Conservation (phyloP, 1,140 invertebrate genomes). For the Drosophila nigromelanica region DNA sequence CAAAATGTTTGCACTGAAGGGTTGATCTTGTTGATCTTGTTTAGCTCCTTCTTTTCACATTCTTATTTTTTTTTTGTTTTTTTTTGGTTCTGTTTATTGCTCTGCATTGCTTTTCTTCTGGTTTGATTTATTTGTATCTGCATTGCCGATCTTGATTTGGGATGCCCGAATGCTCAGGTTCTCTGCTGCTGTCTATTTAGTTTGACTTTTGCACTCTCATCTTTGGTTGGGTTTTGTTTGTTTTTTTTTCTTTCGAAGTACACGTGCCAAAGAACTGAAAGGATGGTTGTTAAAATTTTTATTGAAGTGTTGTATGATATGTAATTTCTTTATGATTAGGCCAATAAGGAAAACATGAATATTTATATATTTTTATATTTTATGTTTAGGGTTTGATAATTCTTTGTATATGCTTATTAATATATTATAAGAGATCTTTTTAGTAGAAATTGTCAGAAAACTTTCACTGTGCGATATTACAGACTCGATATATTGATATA, state of each 20-base stretch:
- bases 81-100: conserved; percentile 25
- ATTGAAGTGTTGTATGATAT: conserved; percentile 8
- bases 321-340: conserved; percentile 1
- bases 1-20: conserved; percentile 77
- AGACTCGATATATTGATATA: too few species aligned
- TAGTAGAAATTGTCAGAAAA: too few species aligned
- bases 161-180: conserved; percentile 51
- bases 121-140: conserved; percentile 64
- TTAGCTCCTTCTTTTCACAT: conserved; percentile 21
- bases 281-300: neutral
- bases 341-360: neutral
- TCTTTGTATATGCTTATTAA: too few species aligned
- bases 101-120: conserved; percentile 26
- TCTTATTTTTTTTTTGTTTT: conserved; percentile 17
- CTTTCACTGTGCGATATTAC: too few species aligned
- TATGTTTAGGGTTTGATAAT: too few species aligned
- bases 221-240: conserved; percentile 18
- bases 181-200: conserved; percentile 53
- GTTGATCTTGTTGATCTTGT: conserved; percentile 77
- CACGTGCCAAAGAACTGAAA: conserved; percentile 55
- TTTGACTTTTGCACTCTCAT: conserved; percentile 82
- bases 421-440: too few species aligned
- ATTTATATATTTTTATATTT: too few species aligned
- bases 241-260: conserved; percentile 8
- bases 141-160: conserved; percentile 62